Conservation (phyloP, 2,113 vertebrate genomes). For the Chascanopsetta lugubris region DNA sequence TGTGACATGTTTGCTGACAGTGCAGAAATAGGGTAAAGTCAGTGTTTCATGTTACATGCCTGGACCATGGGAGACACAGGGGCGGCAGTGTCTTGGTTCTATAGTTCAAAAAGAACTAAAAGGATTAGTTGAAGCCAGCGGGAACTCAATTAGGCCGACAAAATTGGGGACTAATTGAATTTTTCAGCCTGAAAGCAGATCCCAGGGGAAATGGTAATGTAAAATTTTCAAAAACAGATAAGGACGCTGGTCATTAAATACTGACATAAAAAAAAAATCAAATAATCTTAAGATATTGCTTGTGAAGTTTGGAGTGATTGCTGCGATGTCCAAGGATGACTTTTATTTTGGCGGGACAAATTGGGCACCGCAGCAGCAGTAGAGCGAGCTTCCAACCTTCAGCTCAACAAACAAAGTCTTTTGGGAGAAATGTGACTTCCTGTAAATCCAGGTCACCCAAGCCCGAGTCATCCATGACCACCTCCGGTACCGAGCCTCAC, state of each 20-base stretch:
- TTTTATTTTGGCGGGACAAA: no score
- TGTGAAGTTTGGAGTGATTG: no score
- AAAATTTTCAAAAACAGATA: not conserved
- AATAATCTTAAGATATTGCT: no score
- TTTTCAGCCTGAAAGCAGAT: slow-evolving; percentile 3
- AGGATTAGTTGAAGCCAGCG: slow-evolving; percentile 23
- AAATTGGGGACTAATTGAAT: slow-evolving; percentile 23
- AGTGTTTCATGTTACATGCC: slow-evolving; percentile 3
- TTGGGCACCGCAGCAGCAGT: no score
- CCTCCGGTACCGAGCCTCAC: no score
- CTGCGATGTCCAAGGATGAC: no score
- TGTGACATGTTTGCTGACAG: not conserved
- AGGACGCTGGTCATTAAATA: not conserved
- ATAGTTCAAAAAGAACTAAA: slow-evolving; percentile 17
- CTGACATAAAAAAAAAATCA: no score
- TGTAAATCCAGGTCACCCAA: not conserved
- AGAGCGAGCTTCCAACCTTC: no score
- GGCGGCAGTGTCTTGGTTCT: not conserved
- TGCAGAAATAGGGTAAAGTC: not conserved
- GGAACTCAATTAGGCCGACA: slow-evolving; percentile 36
- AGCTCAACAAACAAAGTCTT: no score
- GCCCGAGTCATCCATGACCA: not conserved
- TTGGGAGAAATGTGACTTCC: no score
- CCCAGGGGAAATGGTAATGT: not conserved
- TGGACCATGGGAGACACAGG: not conserved